Conservation (phyloP, 2,888 invertebrate genomes). For the Altica lythri region DNA sequence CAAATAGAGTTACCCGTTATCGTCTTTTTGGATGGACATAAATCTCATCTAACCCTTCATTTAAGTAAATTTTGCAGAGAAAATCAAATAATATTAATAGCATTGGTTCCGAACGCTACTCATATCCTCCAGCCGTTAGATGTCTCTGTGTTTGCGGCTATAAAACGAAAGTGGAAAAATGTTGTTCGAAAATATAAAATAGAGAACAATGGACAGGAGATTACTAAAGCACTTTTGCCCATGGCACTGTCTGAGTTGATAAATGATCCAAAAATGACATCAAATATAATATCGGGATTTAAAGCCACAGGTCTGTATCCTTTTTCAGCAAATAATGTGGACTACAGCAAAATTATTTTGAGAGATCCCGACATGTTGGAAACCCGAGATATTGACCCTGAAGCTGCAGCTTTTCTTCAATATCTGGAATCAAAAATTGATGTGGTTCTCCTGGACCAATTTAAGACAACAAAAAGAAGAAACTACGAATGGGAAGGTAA, state of each 20-base stretch:
- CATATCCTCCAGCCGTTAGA: slow-evolving; percentile 28
- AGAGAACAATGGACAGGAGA: slow-evolving; percentile 22
- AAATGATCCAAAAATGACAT: slow-evolving; percentile 11
- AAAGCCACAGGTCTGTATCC: slow-evolving; percentile 21
- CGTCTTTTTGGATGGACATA: slow-evolving; percentile 12
- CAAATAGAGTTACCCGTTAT: neutral
- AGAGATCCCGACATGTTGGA: slow-evolving; percentile 8
- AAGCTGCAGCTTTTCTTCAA: slow-evolving; percentile 7
- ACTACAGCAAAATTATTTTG: slow-evolving; percentile 19
- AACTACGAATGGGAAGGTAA: slow-evolving; percentile 23
- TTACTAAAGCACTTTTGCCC: slow-evolving; percentile 16
- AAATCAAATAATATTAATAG: slow-evolving; percentile 28
- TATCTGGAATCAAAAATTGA: slow-evolving; percentile 22
- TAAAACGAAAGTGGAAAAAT: slow-evolving; percentile 20
- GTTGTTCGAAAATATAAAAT: slow-evolving; percentile 17
- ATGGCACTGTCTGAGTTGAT: slow-evolving; percentile 8
- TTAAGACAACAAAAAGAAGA: slow-evolving; percentile 20
- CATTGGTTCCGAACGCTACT: slow-evolving; percentile 27
- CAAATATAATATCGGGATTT: slow-evolving; percentile 16
- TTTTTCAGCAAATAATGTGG: slow-evolving; percentile 16
- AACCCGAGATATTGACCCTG: slow-evolving; percentile 7
- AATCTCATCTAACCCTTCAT: slow-evolving; percentile 24
- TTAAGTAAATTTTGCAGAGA: slow-evolving; percentile 21
- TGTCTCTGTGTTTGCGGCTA: slow-evolving; percentile 24
- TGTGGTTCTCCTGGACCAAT: slow-evolving; percentile 12